Conservation (phyloP, 2,797 vertebrate species). For the Chelonia mydas region DNA sequence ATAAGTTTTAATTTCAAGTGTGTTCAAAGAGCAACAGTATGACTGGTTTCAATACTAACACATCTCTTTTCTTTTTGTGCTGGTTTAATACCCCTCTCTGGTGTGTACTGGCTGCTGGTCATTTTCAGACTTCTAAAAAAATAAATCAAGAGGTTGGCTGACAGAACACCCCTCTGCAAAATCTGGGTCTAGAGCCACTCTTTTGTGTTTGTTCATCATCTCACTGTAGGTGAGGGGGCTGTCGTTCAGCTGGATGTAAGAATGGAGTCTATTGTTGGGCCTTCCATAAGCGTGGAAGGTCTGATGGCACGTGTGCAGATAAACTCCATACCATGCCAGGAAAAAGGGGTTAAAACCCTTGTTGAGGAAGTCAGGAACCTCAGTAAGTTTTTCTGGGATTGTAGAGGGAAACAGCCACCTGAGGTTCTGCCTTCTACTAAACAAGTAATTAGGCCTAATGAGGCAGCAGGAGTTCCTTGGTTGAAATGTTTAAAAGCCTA, state of each 20-base stretch:
- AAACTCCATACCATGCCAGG: background rate
- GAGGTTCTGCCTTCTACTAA: background rate
- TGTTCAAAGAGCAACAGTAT: background rate
- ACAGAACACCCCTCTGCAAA: background rate
- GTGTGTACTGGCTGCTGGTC: background rate
- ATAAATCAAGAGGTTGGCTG: background rate
- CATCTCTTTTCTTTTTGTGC: background rate
- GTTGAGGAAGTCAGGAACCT: background rate
- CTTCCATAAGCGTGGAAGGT: background rate
- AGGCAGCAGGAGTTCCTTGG: background rate
- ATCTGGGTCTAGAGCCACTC: background rate
- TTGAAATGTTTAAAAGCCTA: background rate
- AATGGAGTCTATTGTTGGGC: background rate
- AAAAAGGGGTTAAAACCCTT: background rate
- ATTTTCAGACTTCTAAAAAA: background rate
- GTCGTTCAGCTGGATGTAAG: background rate
- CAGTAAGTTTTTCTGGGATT: background rate
- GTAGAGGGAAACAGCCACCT: background rate
- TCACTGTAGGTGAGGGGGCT: background rate
- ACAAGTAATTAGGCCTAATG: background rate
- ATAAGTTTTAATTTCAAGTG: slow-evolving; percentile 39
- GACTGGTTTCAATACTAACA: slow-evolving; percentile 5
- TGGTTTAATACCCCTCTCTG: background rate
- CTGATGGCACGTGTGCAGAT: background rate
- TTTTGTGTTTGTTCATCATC: background rate